Evolutionary conservation across 2,888 invertebrate genomes (phyloP).

Genomic region (Acronicta alni): DNA sequence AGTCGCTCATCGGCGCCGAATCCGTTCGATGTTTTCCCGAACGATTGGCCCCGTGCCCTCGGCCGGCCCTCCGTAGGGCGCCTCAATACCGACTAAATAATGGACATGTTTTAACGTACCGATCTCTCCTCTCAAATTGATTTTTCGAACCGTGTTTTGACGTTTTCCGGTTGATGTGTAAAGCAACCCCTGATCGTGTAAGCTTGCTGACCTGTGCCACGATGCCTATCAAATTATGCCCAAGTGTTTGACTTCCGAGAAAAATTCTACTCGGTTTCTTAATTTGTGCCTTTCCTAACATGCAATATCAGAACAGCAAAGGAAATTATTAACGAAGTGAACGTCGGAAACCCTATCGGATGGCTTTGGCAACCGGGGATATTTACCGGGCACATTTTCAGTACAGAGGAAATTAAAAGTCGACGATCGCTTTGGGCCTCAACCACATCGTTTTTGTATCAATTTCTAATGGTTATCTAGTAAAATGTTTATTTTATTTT

Average conservation of each 20-base stretch:
- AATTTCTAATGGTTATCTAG: background rate
- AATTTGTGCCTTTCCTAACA: constrained; percentile 52
- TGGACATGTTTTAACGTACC: constrained; percentile 80
- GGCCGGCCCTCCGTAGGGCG: constrained; percentile 60
- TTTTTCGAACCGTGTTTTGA: constrained; percentile 79
- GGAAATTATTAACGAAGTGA: constrained; percentile 57
- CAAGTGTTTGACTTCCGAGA: constrained; percentile 30
- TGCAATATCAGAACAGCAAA: constrained; percentile 47
- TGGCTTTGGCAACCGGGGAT: constrained; percentile 50
- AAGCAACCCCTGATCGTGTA: constrained; percentile 61
- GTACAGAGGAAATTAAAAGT: constrained; percentile 54
- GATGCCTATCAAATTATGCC: constrained; percentile 34
- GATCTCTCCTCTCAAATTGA: constrained; percentile 79
- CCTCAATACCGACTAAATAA: constrained; percentile 78
- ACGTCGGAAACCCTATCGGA: constrained; percentile 54
- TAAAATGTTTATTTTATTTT: background rate
- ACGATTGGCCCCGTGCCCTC: constrained; percentile 75
- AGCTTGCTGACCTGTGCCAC: constrained; percentile 59
- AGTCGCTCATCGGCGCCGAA: constrained; percentile 72
- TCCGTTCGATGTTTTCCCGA: constrained; percentile 76
- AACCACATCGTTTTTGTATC: constrained; percentile 18
- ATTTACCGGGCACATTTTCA: constrained; percentile 42
- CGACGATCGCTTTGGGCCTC: constrained; percentile 27
- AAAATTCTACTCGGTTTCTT: constrained; percentile 50
- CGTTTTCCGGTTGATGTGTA: constrained; percentile 76